Evolutionary conservation across 2,113 vertebrate genomes (phyloP), one percentile per base, ranked within the genome.

Genomic region (Origma solitaria): DNA sequence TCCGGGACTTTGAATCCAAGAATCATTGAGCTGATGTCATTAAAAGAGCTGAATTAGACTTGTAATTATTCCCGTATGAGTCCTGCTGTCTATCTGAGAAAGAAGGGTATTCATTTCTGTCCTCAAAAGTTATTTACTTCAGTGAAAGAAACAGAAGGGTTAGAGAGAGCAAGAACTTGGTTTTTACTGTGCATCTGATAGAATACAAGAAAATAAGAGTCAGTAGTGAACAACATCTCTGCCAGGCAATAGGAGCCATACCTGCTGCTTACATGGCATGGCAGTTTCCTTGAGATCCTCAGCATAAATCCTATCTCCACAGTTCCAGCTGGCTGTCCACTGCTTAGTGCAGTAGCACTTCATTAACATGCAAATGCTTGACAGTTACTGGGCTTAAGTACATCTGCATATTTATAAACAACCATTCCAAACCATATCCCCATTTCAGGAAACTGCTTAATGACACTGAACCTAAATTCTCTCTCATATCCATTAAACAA

Each of bases 61-160:
- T 73, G 60, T 94, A 97, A 97, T 97, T 97, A 96, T 81, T 97
- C 97, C 96, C 92, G 94, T 75, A 72, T 90, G 95, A 90, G 31
- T 82, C 92, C 81, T 92, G 58, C 77, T 64, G 42, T 93, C 90
- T 92, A 8, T 91, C 62, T 91, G 69, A 93, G 88, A 94, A 86
- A 70, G 31, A 93, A 84, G 54, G 70, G n/a, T 70, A 82, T 86
- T 96, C 66, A 85, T 87, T 96, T 97, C 88, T 96, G 72, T 86
- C 90, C 85, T 94, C 78, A 94, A 76, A 90, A 95, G 17, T 85
- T 71, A 94, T 91, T 87, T 92, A 83, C 78, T 86, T 66, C 47
- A 30, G 64, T 66, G 47, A 75, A 88, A 88, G 65, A 85, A 89
- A 13, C 15, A 90, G 72, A 87, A 85, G 21, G 22, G 35, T 25